Percentiles rank a stretch among this genome's conserved stretches.
These are phyloP conservation scores for Scaptomyza pallida DNA, from an alignment of 1,140 invertebrate species.

Conservation along the genomic window DNA sequence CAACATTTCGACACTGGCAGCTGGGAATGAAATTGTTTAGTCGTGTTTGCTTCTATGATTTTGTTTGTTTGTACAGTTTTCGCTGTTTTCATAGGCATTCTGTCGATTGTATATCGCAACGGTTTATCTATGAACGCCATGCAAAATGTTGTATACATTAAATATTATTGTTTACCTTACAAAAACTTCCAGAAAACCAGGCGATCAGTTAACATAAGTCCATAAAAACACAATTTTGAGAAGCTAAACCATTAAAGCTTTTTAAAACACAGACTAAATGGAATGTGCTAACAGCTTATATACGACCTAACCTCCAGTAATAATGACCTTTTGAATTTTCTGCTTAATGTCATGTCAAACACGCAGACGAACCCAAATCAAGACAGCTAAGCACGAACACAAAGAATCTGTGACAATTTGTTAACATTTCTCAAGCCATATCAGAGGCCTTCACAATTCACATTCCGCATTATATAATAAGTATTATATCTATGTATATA, in stretches of 20 bases:
- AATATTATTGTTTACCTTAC: too few species aligned
- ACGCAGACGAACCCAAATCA: constrained; percentile 3
- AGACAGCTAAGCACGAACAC: neutral
- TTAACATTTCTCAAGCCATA: neutral
- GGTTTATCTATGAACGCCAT: too few species aligned
- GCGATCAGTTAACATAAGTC: too few species aligned
- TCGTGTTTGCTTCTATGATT: too few species aligned
- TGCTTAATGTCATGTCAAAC: neutral
- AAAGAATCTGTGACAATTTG: constrained; percentile 9
- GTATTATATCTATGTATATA: constrained; percentile 18
- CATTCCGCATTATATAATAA: constrained; percentile 5
- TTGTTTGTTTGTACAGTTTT: neutral
- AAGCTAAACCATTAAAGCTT: too few species aligned
- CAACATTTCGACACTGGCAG: constrained; percentile 3
- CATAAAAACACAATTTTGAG: too few species aligned
- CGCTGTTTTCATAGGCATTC: neutral
- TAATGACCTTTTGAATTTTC: neutral
- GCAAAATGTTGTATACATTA: too few species aligned
- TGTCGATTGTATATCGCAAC: too few species aligned
- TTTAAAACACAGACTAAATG: neutral
- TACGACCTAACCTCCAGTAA: neutral
- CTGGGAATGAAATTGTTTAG: neutral
- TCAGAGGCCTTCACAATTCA: neutral
- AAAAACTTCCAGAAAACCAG: too few species aligned
- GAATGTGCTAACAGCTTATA: neutral